Evolutionary conservation across 2,888 invertebrate species (phyloP), one percentile per base, ranked within the genome.

Genomic region (Cephonodes hylas): DNA sequence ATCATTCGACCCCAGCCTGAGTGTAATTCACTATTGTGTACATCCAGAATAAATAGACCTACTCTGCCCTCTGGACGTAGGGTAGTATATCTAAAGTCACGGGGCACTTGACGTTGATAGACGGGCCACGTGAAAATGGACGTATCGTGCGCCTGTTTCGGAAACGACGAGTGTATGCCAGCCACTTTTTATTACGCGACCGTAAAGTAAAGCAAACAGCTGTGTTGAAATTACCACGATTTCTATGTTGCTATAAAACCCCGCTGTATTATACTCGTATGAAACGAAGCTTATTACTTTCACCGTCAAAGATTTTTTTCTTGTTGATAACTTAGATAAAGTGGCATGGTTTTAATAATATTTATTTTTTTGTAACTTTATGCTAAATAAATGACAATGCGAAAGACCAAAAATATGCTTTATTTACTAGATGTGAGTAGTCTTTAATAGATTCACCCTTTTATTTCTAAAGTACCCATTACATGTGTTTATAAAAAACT

Each of bases 101-200:
- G 23, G 20, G 13, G 22, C 7, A 27, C 38, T 22, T 45, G 59
- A 27, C 34, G 44, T 34, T 34, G 34, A 57, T 59, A 63, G 31
- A 57, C 64, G 62, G 79, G 48, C 74, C 75, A 63, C 38, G 20
- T 15, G 31, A 25, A 34, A 63, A 20, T 77, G 77, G 81, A 66
- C 63, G 42, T 62, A 65, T 71, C 66, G 59, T 65, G 61, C 69
- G 63, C 70, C 70, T 71, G 71, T 77, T 74, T 73, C 69, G 70
- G 65, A 73, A 77, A 76, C 79, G 76, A 73, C 77, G 74, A 69
- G 70, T 69, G 73, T 71, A 74, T 78, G 73, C 79, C 80, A 74
- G 74, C 74, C 73, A 77, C 73, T 81, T 84, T 83, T 85, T 85
- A 85, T 83, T 79, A 75, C 79, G 62, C 60, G 71, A 66, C 72